Percentiles rank a stretch among this genome's conserved stretches.
Evolutionary conservation across 2,113 vertebrate genomes (phyloP).

Genomic region (human (Homo sapiens)): DNA sequence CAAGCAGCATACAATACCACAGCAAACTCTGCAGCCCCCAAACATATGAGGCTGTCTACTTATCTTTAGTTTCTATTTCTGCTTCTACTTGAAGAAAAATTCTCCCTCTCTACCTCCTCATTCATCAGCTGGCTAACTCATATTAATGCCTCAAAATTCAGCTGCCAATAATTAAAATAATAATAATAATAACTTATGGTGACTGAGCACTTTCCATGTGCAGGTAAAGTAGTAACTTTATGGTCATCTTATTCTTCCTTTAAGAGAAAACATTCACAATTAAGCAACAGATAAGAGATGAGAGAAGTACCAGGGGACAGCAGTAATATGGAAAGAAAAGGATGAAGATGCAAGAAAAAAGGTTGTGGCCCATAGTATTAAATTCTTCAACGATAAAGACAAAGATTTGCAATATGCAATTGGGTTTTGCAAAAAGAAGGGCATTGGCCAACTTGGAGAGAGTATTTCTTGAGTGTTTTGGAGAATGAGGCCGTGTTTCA

Average conservation of each 20-base stretch:
- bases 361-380: background rate
- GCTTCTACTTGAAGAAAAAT: background rate
- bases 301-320: background rate
- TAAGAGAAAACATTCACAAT: background rate
- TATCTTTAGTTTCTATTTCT: background rate
- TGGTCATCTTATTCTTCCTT: background rate
- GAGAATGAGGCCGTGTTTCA: background rate
- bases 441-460: background rate
- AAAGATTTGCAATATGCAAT: background rate
- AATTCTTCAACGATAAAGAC: background rate
- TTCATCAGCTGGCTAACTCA: background rate
- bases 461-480: background rate
- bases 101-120: background rate
- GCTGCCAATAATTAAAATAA: background rate
- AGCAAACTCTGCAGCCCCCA: background rate
- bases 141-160: background rate
- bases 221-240: background rate
- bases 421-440: background rate
- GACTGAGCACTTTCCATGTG: background rate
- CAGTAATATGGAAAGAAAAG: background rate
- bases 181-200: background rate
- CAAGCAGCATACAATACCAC: too few species aligned
- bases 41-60: rapidly evolving
- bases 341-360: background rate
- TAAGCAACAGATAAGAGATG: background rate